These are phyloP conservation scores for Thaumatotibia leucotreta DNA, from an alignment of 1,140 invertebrate species.

Conservation along the genomic window DNA sequence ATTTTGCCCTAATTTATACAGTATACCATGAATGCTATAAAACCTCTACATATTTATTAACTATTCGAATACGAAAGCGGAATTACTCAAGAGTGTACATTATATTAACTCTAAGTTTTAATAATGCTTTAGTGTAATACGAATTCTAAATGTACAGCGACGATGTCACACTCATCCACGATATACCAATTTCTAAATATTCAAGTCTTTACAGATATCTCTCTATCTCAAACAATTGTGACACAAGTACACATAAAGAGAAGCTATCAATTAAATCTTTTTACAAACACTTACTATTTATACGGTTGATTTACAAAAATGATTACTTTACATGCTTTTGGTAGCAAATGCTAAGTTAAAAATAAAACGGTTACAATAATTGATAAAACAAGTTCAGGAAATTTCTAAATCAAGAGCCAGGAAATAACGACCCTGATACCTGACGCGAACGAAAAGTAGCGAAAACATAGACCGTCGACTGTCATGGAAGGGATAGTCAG, in stretches of 20 bases:
- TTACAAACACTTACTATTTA: conserved; percentile 5
- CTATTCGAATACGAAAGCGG: conserved; percentile 8
- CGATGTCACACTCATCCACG: conserved; percentile 11
- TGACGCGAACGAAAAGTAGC: neutral
- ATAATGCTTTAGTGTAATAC: conserved; percentile 5
- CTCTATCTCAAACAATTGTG: conserved; percentile 9
- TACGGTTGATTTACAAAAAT: conserved; percentile 9
- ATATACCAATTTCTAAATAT: conserved; percentile 8
- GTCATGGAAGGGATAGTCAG: neutral
- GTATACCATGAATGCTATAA: conserved; percentile 10
- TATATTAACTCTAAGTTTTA: conserved; percentile 8
- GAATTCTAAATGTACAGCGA: conserved; percentile 9
- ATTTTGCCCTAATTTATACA: neutral
- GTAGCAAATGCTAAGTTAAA: neutral
- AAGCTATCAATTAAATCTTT: conserved; percentile 12
- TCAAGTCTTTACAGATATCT: conserved; percentile 11
- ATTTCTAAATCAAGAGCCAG: neutral
- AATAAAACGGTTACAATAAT: neutral
- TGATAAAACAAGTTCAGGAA: neutral
- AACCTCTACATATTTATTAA: conserved; percentile 6
- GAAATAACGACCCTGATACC: neutral
- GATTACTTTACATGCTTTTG: conserved; percentile 1
- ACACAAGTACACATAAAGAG: conserved; percentile 9
- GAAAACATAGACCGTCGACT: neutral
- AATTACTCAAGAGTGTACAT: conserved; percentile 9